Evolutionary conservation across 2,797 vertebrate species (phyloP).

Genomic region (Eutrigla gurnardus): DNA sequence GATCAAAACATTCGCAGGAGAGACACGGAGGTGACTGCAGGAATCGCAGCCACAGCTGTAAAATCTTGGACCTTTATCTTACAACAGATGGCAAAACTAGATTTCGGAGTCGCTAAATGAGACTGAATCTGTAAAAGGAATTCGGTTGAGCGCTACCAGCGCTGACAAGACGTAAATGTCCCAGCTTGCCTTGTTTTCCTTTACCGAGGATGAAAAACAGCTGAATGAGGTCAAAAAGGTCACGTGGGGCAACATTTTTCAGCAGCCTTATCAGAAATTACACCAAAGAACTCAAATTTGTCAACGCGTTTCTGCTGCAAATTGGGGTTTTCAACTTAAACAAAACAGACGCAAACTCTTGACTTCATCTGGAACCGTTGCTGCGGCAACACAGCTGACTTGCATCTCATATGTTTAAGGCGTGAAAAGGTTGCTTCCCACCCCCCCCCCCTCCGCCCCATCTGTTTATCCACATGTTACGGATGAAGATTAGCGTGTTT

Average conservation of each 20-base stretch:
- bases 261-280: background rate
- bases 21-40: no score
- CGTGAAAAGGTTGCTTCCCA: conserved; percentile 20
- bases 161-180: background rate
- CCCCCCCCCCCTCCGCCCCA: background rate
- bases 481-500: conserved; percentile 45
- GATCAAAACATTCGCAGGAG: background rate
- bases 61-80: background rate
- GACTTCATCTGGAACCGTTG: conserved; percentile 4
- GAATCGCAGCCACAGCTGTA: background rate
- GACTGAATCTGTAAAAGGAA: background rate
- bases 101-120: background rate
- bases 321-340: background rate
- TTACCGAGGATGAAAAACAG: conserved; percentile 36
- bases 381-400: conserved; percentile 22
- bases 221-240: conserved; percentile 23
- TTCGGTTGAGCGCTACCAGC: conserved; percentile 8
- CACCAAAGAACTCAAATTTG: background rate
- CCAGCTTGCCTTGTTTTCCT: conserved; percentile 4
- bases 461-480: conserved; percentile 10
- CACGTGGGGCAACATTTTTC: background rate
- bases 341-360: background rate
- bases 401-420: conserved; percentile 8
- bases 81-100: background rate
- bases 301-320: background rate